phyloP scores from a whole-genome alignment of 2,113 vertebrate species.

The Scophthalmus maximus region DNA sequence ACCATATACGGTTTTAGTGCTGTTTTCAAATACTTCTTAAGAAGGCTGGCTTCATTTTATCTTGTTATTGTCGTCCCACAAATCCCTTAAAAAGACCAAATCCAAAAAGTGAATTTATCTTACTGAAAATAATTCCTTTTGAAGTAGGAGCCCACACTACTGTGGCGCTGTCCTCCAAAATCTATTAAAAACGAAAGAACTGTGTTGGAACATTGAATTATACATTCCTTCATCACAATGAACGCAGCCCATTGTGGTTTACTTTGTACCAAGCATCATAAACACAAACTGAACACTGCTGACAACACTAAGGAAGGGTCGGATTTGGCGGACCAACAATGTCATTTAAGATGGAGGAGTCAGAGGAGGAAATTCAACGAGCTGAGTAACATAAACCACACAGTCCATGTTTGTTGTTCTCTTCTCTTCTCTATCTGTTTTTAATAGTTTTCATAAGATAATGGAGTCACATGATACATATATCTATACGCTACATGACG shows the following conservation, averaged over 20 bases:
- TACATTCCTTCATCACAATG: conserved; percentile 9
- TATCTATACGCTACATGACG: not conserved
- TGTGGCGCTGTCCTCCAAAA: not conserved
- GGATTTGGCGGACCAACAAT: not conserved
- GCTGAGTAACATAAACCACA: not conserved
- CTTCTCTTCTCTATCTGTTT: conserved; percentile 1
- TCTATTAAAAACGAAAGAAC: conserved; percentile 19
- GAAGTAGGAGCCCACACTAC: not conserved
- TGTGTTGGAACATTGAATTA: not conserved
- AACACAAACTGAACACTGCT: conserved; percentile 5
- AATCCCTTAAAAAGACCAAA: conserved; percentile 1
- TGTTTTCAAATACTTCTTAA: not conserved
- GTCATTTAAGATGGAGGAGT: not conserved
- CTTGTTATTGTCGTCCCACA: conserved; percentile 3
- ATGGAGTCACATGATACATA: not conserved
- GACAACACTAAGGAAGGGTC: conserved; percentile 15
- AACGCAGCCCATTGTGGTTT: not conserved
- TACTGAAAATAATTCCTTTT: not conserved
- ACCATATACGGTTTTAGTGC: not conserved
- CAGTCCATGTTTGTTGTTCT: conserved; percentile 3
- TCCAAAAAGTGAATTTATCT: not conserved
- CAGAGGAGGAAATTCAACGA: conserved; percentile 8
- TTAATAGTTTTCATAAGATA: conserved; percentile 24
- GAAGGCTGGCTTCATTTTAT: not conserved
- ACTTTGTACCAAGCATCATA: not conserved